Evolutionary conservation across 2,888 invertebrate genomes (phyloP), one percentile per base, ranked within the genome.

Genomic region (Acleris cristana): DNA sequence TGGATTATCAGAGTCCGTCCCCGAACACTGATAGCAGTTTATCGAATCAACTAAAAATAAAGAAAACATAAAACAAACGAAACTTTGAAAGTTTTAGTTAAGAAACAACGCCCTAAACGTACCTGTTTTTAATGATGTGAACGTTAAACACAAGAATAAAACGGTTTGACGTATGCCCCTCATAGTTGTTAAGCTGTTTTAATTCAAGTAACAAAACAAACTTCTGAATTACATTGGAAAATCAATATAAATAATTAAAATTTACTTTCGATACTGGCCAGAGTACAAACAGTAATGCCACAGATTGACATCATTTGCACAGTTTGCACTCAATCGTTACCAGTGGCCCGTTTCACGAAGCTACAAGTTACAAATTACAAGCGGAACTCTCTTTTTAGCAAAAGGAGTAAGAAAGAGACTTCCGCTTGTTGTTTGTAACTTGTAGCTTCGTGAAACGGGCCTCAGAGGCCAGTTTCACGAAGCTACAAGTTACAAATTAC

Each of bases 21-120:
- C 98, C 76, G 96, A 95, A 90, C 99, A 99, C 82, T 97, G 97
- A 89, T 97, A 98, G 88, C 99, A 99, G 76, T 95, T 92, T 79
- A 98, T 95, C 70, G 95, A 94, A 78, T 87, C 74, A 70, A 94
- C 95, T 96, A 90, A 84, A 40, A 40, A 40, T 40, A 40, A 40
- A 40, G 14, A 40, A 40, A 40, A 40, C 6, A 12, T 70, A 75
- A 69, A 76, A 71, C 74, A 79, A 76, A 70, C 66, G 71, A 78
- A 76, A 70, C 66, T 68, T 61, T n/a, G 66, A 71, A 71, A 72
- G 26, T 53, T 53, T 23, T 69, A 56, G 72, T 71, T 71, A 72
- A 62, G 62, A 76, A 79, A 79, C 77, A 79, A 84, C 83, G 80
- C 84, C 85, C 81, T 70, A 72, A 70, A 70, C 82, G 71, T 83